phyloP scores from a whole-genome alignment of 2,113 vertebrate genomes.

The Camelus bactrianus region DNA sequence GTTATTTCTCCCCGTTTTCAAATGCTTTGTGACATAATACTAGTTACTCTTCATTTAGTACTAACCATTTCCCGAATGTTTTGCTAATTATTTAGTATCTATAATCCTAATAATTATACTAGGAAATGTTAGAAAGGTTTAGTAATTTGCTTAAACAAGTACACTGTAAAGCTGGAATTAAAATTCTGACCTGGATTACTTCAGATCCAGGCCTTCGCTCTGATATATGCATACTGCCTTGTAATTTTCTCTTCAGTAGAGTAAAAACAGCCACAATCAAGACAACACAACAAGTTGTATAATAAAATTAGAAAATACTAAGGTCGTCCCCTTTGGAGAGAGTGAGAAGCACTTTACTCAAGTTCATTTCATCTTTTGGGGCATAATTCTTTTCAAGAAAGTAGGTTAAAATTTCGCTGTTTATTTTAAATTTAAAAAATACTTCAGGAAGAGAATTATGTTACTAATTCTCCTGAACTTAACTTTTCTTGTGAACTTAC shows the following conservation, averaged over 20 bases:
- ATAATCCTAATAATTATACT: not conserved
- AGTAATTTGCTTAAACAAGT: not conserved
- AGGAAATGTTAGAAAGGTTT: not conserved
- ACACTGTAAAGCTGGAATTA: not conserved
- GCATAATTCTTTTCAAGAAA: not conserved
- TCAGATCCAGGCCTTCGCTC: not conserved
- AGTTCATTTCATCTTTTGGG: not conserved
- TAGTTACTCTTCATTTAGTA: not conserved
- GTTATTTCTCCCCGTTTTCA: not conserved
- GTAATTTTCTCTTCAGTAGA: not conserved
- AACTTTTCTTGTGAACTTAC: too few relatives aligned
- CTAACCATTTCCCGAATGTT: not conserved
- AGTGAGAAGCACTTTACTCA: not conserved
- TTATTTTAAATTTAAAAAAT: slow-evolving; percentile 2
- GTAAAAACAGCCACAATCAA: not conserved
- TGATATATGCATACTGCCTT: not conserved
- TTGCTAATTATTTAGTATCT: not conserved
- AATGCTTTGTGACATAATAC: not conserved
- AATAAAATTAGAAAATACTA: not conserved
- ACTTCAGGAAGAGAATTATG: not conserved
- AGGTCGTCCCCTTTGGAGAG: not conserved
- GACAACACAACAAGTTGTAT: not conserved
- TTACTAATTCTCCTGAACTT: not conserved
- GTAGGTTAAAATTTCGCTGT: not conserved
- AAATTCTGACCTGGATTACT: not conserved